Evolutionary conservation across 2,888 invertebrate genomes (phyloP).

Genomic region (Cephus sareptanus): DNA sequence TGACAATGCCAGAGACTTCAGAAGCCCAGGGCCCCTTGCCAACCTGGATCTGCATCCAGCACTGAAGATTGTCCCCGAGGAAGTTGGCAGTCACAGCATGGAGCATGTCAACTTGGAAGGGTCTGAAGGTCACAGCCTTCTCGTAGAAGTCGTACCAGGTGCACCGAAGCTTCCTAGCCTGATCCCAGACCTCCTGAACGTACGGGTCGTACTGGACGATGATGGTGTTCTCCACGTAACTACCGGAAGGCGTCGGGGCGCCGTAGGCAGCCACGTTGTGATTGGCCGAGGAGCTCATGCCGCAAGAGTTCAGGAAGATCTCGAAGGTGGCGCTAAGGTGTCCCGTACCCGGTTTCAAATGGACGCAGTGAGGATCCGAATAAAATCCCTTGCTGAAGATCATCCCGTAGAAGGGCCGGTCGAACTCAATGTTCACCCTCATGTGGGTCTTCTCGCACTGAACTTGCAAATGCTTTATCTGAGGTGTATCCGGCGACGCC

Average conservation of each 20-base stretch:
- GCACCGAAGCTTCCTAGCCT: constrained; percentile 89
- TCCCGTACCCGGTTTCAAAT: constrained; percentile 90
- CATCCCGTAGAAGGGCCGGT: constrained; percentile 95
- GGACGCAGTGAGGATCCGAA: constrained; percentile 91
- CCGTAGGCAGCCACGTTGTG: constrained; percentile 87
- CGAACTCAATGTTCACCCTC: constrained; percentile 95
- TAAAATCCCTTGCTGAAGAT: constrained; percentile 95
- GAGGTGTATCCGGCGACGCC: constrained; percentile 89
- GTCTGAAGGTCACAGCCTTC: constrained; percentile 93
- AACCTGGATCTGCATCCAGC: constrained; percentile 98
- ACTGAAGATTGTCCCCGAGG: constrained; percentile 93
- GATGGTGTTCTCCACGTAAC: constrained; percentile 94
- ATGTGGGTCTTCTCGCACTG: constrained; percentile 96
- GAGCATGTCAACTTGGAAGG: constrained; percentile 95
- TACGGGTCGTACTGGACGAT: constrained; percentile 95
- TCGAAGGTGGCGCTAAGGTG: constrained; percentile 93
- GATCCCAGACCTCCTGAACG: constrained; percentile 96
- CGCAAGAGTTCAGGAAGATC: constrained; percentile 92
- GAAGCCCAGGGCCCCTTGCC: constrained; percentile 98
- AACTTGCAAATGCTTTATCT: constrained; percentile 92
- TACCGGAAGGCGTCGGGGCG: constrained; percentile 90
- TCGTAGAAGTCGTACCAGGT: constrained; percentile 98
- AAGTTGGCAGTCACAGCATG: constrained; percentile 96
- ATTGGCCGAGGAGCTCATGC: constrained; percentile 93
- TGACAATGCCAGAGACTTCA: constrained; percentile 94